phyloP scores from a whole-genome alignment of 2,797 vertebrate species.

The Catamblyrhynchus diadema region DNA sequence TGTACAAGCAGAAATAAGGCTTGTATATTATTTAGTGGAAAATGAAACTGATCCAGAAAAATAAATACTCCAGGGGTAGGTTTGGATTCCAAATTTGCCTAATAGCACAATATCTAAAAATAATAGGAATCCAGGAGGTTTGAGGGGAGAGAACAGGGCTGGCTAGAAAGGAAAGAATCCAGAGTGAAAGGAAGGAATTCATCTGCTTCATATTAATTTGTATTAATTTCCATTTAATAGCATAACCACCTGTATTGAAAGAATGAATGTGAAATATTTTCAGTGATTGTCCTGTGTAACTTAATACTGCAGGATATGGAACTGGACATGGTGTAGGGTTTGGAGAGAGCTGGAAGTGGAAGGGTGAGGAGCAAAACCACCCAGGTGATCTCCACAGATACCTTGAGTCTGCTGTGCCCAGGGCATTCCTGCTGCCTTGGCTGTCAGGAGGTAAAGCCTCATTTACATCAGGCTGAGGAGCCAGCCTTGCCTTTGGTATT shows the following conservation, averaged over 20 bases:
- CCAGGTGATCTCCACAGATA: background rate
- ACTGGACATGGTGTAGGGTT: background rate
- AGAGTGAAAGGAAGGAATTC: background rate
- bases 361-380: background rate
- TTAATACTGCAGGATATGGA: background rate
- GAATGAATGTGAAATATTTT: background rate
- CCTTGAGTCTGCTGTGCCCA: fast-evolving
- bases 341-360: background rate
- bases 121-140: background rate
- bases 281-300: background rate
- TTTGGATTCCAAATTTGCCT: constrained; percentile 27
- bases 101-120: constrained; percentile 25
- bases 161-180: constrained; percentile 2
- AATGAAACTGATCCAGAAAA: constrained; percentile 38
- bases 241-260: constrained; percentile 15
- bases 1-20: background rate
- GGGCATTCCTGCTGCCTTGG: background rate
- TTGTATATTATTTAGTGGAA: background rate
- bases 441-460: background rate
- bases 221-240: constrained; percentile 41
- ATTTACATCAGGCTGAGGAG: background rate
- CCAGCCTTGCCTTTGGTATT: constrained; percentile 1
- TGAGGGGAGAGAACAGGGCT: background rate
- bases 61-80: background rate
- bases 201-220: constrained; percentile 30